Evolutionary conservation across 2,888 invertebrate genomes (phyloP), one percentile per base, ranked within the genome.

Genomic region (Timandra comae): DNA sequence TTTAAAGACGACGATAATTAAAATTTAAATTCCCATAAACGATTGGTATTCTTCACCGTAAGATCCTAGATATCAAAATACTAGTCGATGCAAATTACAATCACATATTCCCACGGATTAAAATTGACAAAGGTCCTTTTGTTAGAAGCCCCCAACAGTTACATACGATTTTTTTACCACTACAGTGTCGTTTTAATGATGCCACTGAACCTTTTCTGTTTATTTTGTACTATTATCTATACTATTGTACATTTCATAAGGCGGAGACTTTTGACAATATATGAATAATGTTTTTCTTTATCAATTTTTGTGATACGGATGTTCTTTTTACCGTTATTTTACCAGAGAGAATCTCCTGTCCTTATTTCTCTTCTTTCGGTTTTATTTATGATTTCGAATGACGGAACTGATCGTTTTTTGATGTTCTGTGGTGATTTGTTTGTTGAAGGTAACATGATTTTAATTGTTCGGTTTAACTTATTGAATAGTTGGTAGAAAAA

Each of bases 141-240:
- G 46, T 48, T 35, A 46, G n/a, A n/a, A n/a, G 50, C 57, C 63
- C 65, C 65, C 58, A 56, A 50, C 24, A 26, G 27, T 43, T 49
- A 31, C 16, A 16, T 16, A 16, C 43, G 43, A 53, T 43, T 42
- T 42, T 48, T 71, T 75, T 74, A 71, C 68, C 63, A 66, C 50
- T 55, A 36, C 51, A 55, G 69, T 74, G 67, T 79, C 75, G 62
- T 52, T 79, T 73, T 81, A 79, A 82, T 77, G 78, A 80, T 59
- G 54, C 35, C 39, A 42, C 59, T 60, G 10, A 63, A 61, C 65
- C 56, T 62, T 68, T 63, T 63, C 43, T 81, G 77, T 82, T 84
- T 82, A 81, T 75, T 57, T 71, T 73, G 64, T 63, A 58, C 67
- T 63, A 68, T 77, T 79, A 73, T 80, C 73, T 71, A 64, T 66